Percentiles rank a stretch among this genome's conserved stretches.
Conservation (phyloP, 2,797 vertebrate genomes). For the Limnodromus scolopaceus region DNA sequence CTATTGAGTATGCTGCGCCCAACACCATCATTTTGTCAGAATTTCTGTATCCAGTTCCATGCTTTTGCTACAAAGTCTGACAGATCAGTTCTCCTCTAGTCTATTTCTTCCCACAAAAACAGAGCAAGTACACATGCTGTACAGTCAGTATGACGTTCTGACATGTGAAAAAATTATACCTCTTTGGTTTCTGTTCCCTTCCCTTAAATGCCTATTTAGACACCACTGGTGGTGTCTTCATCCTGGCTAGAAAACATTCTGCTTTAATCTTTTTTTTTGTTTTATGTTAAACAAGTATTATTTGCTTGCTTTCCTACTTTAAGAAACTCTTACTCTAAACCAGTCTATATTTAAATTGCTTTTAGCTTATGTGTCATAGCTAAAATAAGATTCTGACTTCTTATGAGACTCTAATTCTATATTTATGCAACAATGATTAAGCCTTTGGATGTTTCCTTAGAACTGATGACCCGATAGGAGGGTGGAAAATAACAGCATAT, state of each 20-base stretch:
- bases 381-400: conserved; percentile 68
- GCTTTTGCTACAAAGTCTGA: not conserved
- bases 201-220: not conserved
- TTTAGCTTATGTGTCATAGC: conserved; percentile 58
- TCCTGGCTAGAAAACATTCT: not conserved
- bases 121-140: not conserved
- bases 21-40: not conserved
- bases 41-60: not conserved
- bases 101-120: not conserved
- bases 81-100: not conserved
- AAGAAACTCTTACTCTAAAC: conserved; percentile 4
- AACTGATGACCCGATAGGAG: conserved; percentile 5
- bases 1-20: not conserved
- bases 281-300: not conserved
- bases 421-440: conserved; percentile 66
- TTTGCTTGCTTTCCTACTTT: conserved; percentile 27
- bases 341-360: conserved; percentile 56
- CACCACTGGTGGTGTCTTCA: not conserved
- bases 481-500: conserved; percentile 40
- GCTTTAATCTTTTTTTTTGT: not conserved
- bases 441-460: conserved; percentile 46
- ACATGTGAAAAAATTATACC: not conserved
- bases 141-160: not conserved
- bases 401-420: conserved; percentile 42
- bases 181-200: not conserved